Evolutionary conservation across 2,797 vertebrate species (phyloP).

Genomic region (Alca torda): DNA sequence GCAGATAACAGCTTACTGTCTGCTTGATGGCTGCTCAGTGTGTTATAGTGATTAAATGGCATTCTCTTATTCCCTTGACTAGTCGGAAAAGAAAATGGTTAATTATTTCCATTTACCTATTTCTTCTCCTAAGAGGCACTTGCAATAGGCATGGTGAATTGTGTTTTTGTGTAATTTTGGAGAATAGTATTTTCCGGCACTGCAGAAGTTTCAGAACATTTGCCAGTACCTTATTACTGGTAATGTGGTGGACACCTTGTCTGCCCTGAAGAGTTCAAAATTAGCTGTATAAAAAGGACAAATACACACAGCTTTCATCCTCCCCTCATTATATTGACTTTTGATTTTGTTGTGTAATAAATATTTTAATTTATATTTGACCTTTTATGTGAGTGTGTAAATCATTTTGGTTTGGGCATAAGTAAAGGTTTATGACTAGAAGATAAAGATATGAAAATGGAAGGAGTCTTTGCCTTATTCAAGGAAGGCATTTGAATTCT

Average conservation of each 20-base stretch:
- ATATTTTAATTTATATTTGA: neutral
- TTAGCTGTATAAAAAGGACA: neutral
- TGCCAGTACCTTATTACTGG: neutral
- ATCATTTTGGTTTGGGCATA: neutral
- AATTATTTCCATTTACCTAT: neutral
- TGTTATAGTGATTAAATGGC: neutral
- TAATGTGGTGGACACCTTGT: neutral
- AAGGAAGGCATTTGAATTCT: neutral
- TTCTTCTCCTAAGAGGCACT: neutral
- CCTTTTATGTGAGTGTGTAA: neutral
- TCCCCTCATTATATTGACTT: neutral
- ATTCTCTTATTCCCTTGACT: neutral
- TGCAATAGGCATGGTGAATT: neutral
- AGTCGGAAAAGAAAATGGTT: neutral
- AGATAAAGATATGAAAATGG: neutral
- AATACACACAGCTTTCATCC: neutral
- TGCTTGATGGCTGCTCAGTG: neutral
- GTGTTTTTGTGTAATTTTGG: neutral
- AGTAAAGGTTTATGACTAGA: neutral
- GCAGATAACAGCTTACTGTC: neutral
- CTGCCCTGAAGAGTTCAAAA: neutral
- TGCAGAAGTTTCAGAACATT: neutral
- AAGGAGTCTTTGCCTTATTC: neutral
- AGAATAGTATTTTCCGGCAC: neutral
- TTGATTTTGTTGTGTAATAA: neutral